A percentile compares a stretch with the other conserved stretches of the same genome.
Evolutionary conservation across 2,113 vertebrate species (phyloP).

Genomic region (Plestiodon gilberti): DNA sequence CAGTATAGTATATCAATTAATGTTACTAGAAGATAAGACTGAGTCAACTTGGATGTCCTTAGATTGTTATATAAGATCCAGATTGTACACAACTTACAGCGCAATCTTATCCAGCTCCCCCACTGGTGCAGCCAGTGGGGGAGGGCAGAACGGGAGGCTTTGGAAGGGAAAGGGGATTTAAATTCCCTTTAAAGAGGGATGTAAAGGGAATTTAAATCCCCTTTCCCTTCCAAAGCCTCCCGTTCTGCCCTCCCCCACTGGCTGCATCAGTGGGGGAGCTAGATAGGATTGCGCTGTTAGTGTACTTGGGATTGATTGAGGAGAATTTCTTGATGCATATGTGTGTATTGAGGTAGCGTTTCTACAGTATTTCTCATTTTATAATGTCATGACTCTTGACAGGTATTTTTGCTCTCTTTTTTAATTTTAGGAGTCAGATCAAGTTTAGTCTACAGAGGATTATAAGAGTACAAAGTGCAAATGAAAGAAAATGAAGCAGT

Average conservation of each 20-base stretch:
- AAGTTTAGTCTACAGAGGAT: not conserved
- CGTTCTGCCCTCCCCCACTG: too few species aligned
- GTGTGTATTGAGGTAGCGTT: not conserved
- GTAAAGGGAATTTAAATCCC: too few species aligned
- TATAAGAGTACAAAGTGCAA: constrained; percentile 29
- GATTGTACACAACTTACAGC: not conserved
- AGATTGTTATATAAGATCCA: not conserved
- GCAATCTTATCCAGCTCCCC: too few species aligned
- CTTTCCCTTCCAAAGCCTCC: too few species aligned
- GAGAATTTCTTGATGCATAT: not conserved
- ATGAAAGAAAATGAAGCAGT: constrained; percentile 32
- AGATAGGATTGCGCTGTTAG: too few species aligned
- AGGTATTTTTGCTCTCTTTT: not conserved
- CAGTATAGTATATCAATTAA: not conserved
- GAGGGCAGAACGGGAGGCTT: too few species aligned
- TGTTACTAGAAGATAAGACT: not conserved
- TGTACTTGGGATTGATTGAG: not conserved
- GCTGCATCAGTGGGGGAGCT: too few species aligned
- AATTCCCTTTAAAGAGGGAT: too few species aligned
- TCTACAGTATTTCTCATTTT: not conserved
- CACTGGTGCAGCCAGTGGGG: too few species aligned
- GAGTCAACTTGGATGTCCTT: not conserved
- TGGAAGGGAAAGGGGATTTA: too few species aligned
- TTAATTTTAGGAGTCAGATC: constrained; percentile 15
- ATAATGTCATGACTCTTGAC: constrained; percentile 11